Base-by-base conservation (phyloP, 64 coral and sea anemone species). In the Anthopleura sola region DNA sequence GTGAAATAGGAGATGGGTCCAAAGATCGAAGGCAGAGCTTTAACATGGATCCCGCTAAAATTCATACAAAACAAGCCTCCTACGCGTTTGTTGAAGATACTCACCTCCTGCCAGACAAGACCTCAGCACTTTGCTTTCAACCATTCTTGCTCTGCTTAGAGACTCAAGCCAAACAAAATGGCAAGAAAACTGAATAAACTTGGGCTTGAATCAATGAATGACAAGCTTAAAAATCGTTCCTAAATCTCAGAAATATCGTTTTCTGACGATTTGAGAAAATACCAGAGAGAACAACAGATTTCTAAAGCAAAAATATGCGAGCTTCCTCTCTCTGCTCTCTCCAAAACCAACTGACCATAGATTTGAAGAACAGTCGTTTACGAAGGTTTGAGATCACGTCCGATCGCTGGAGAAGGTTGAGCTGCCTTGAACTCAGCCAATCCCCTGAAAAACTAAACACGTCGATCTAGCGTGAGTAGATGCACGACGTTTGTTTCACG, bases 301-400 rank as follows among this genome's bases (percentile, higher is more conserved):
- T 11, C n/a, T 32, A 10, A 14, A 34, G 66, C 13, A 29, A 53
- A 34, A 71, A 71, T 34, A 31, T 34, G 66, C 29, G n/a, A 36
- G 66, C 66, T 71, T 71, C 66, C 11, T 71, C 66, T 71, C 31
- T 32, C 29, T 71, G 66, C 28, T 32, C 37, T 20, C 36, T 79
- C 37, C 44, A 79, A 79, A 44, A 44, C 44, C 76, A 79, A 79
- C 34, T 79, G 76, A 79, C 76, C 76, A 79, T 79, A n/a, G 31
- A 48, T 24, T 48, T 24, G 36, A 15, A 48, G 38, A 44, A 23
- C 39, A 44, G 4, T 13, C 5, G 76, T 24, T 79, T 79, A 79
- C 2, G 34, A 79, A 23, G 37, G 16, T 47, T 18, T 9, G 39
- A 18, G 76, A 79, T 79, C 76, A 79, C 76, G 76, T 79, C 76